These are phyloP conservation scores for Poicephalus gulielmi DNA, from an alignment of 2,113 vertebrate genomes.

Conservation along the genomic window DNA sequence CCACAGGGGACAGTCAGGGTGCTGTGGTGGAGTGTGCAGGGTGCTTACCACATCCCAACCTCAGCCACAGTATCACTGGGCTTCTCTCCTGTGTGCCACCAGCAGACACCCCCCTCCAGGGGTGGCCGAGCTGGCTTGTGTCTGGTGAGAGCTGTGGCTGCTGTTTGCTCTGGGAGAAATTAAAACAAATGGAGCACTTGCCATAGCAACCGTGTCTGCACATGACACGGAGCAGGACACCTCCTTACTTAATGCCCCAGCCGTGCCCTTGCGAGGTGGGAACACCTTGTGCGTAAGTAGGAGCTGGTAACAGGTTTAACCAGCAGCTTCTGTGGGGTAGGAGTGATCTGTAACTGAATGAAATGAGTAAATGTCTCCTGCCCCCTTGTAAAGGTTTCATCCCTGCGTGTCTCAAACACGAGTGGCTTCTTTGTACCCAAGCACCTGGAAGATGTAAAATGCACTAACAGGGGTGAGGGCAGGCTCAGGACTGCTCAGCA, in stretches of 20 bases:
- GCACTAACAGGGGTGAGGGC: fast-evolving
- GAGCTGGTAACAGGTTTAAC: constrained; percentile 21
- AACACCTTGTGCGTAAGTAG: background rate
- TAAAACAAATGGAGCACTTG: constrained; percentile 39
- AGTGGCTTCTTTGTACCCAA: fast-evolving
- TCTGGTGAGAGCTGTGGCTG: background rate
- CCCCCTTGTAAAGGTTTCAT: background rate
- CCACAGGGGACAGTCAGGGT: background rate
- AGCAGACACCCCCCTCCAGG: background rate
- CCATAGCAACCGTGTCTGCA: background rate
- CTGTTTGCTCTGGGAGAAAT: constrained; percentile 54
- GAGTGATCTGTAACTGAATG: background rate
- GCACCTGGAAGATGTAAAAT: background rate
- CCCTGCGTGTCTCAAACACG: background rate
- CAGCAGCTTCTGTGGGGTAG: background rate
- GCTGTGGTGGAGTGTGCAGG: background rate
- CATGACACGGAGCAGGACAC: background rate
- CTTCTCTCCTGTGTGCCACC: background rate
- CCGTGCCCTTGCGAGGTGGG: background rate
- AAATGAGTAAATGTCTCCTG: background rate
- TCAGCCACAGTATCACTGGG: background rate
- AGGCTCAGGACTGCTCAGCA: background rate
- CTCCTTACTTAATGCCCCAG: background rate
- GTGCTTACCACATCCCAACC: background rate
- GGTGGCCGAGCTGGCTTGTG: background rate